Evolutionary conservation across 30 jellyfish, hydroid and myxozoan genomes (phyloP).

Genomic region (Aurelia sp.): DNA sequence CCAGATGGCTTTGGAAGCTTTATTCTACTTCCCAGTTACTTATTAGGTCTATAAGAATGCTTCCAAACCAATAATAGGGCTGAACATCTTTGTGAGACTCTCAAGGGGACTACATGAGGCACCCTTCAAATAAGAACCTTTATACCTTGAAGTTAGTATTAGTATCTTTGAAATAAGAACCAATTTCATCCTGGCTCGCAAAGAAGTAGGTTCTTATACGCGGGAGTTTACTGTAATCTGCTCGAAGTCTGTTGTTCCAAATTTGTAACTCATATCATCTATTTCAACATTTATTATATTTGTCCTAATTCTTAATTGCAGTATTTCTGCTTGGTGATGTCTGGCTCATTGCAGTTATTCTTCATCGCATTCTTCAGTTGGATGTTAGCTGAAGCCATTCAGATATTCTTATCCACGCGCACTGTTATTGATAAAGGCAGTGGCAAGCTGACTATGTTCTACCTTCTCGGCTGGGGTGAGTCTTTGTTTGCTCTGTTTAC

Average conservation of each 20-base stretch:
- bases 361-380: conserved; percentile 92
- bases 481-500: not conserved
- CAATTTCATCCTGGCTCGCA: too few relatives aligned
- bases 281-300: not conserved
- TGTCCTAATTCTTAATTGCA: conserved; percentile 16
- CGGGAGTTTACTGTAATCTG: too few relatives aligned
- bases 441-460: conserved; percentile 84
- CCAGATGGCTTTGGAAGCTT: too few relatives aligned
- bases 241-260: not conserved
- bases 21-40: too few relatives aligned
- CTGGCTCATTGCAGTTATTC: conserved; percentile 84
- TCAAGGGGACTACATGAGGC: too few relatives aligned
- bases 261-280: not conserved
- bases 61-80: too few relatives aligned
- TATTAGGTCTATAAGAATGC: too few relatives aligned
- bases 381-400: conserved; percentile 95
- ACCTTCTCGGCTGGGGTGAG: conserved; percentile 98
- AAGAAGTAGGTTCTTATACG: too few relatives aligned
- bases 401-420: conserved; percentile 80
- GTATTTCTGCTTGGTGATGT: conserved; percentile 88
- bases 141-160: too few relatives aligned
- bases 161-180: too few relatives aligned
- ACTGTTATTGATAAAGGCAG: conserved; percentile 86
- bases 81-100: too few relatives aligned
- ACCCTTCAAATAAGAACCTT: too few relatives aligned